Conservation (phyloP, 2,113 vertebrate genomes). For the Lycocorax pyrrhopterus region DNA sequence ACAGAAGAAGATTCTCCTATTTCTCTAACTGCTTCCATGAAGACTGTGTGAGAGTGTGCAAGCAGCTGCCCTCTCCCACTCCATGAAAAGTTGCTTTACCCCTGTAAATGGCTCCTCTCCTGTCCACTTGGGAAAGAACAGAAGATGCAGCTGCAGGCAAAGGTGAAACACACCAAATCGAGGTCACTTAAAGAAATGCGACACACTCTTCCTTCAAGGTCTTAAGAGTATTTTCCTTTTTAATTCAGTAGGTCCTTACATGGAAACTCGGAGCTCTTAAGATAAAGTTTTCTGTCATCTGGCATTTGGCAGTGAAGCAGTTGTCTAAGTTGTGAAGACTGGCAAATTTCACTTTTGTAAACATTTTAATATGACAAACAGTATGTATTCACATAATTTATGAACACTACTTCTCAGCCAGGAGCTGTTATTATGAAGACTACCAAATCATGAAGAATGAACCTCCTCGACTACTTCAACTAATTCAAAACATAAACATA, state of each 20-base stretch:
- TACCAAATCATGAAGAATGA: not conserved
- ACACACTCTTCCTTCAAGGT: not conserved
- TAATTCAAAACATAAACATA: not conserved
- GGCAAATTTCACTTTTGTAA: conserved; percentile 51
- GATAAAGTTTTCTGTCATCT: not conserved
- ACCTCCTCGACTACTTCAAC: not conserved
- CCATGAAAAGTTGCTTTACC: not conserved
- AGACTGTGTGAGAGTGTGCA: not conserved
- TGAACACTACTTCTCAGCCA: not conserved
- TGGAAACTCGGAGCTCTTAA: not conserved
- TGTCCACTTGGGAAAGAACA: not conserved
- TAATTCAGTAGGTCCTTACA: not conserved
- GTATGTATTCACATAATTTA: not conserved
- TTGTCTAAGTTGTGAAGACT: conserved; percentile 8
- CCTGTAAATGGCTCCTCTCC: not conserved
- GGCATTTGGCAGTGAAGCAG: not conserved
- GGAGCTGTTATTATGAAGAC: conserved; percentile 8
- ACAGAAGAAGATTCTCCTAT: not conserved
- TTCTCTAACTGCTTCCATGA: not conserved
- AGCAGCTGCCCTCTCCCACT: not conserved
- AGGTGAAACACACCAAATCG: not conserved
- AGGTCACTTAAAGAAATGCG: not conserved
- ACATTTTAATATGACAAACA: conserved; percentile 18
- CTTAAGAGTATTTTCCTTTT: not conserved
- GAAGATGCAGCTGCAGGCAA: not conserved